These are phyloP conservation scores for Cecidostiba fungosa DNA, from an alignment of 2,888 invertebrate genomes.

Conservation along the genomic window DNA sequence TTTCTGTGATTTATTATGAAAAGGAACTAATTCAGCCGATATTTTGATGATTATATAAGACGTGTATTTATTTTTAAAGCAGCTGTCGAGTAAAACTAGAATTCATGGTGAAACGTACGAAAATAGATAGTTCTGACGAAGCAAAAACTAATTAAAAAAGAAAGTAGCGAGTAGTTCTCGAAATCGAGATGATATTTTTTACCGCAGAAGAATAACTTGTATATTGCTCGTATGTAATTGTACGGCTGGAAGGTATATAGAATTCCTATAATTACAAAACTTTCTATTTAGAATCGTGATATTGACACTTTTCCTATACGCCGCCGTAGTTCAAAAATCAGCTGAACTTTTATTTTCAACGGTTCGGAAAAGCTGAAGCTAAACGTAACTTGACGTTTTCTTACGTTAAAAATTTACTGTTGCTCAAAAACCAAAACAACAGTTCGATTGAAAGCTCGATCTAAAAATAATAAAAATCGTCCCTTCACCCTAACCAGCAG, in stretches of 20 bases:
- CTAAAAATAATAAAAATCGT: background rate
- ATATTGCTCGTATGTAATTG: background rate
- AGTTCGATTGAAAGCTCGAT: too few relatives aligned
- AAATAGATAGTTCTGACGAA: background rate
- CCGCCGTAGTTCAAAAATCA: background rate
- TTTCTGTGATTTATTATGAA: background rate
- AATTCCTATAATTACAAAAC: constrained; percentile 32
- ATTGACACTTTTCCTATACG: constrained; percentile 31
- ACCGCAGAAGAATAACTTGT: too few relatives aligned
- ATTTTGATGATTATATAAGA: background rate
- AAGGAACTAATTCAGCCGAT: background rate
- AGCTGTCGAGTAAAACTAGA: background rate
- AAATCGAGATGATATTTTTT: too few relatives aligned
- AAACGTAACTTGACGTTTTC: background rate
- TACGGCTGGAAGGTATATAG: background rate
- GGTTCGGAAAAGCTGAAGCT: background rate
- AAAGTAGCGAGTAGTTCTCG: too few relatives aligned
- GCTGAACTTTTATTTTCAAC: background rate
- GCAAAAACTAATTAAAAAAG: too few relatives aligned
- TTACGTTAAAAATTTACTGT: too few relatives aligned
- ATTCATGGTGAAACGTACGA: background rate
- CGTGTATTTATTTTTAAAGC: background rate
- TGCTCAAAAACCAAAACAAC: background rate
- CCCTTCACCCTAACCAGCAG: background rate
- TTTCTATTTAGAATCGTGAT: constrained; percentile 14